phyloP scores from a whole-genome alignment of 2,797 vertebrate genomes.

The Philypnodon macrostomus region DNA sequence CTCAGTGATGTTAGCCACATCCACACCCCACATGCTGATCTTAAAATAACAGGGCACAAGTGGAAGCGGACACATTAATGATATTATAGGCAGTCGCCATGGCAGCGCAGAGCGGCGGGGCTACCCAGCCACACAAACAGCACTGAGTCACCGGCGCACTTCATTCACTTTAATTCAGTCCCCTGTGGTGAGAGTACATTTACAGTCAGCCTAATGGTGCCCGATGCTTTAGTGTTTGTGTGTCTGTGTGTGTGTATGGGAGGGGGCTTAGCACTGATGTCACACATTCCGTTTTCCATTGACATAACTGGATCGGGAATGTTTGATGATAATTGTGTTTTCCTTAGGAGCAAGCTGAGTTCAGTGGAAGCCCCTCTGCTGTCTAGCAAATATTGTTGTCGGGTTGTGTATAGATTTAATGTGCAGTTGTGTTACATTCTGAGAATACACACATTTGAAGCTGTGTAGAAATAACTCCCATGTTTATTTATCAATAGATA shows the following conservation, averaged over 20 bases:
- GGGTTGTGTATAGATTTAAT: no score
- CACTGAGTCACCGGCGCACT: slow-evolving; percentile 63
- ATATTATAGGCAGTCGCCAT: slow-evolving; percentile 67
- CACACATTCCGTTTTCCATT: slow-evolving; percentile 74
- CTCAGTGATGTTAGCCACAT: slow-evolving; percentile 36
- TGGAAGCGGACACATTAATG: slow-evolving; percentile 72
- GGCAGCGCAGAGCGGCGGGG: slow-evolving; percentile 47
- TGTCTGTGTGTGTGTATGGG: slow-evolving; percentile 37
- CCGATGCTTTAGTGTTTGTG: slow-evolving; percentile 46
- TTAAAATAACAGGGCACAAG: slow-evolving; percentile 68
- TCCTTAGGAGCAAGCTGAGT: slow-evolving; percentile 38
- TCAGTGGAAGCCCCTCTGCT: slow-evolving; percentile 9
- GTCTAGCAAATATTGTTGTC: not conserved
- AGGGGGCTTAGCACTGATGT: slow-evolving; percentile 62
- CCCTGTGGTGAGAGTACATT: slow-evolving; percentile 37
- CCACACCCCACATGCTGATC: slow-evolving; percentile 29
- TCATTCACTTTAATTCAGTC: slow-evolving; percentile 38
- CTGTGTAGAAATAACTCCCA: no score
- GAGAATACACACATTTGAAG: no score
- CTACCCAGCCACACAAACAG: slow-evolving; percentile 66
- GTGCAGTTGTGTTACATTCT: no score
- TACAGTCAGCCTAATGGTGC: slow-evolving; percentile 48
- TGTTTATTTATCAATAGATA: no score
- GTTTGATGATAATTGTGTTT: slow-evolving; percentile 69
- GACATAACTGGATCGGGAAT: slow-evolving; percentile 66